These are phyloP conservation scores for Tenthredo distinguenda DNA, from an alignment of 2,888 invertebrate species.

Conservation along the genomic window DNA sequence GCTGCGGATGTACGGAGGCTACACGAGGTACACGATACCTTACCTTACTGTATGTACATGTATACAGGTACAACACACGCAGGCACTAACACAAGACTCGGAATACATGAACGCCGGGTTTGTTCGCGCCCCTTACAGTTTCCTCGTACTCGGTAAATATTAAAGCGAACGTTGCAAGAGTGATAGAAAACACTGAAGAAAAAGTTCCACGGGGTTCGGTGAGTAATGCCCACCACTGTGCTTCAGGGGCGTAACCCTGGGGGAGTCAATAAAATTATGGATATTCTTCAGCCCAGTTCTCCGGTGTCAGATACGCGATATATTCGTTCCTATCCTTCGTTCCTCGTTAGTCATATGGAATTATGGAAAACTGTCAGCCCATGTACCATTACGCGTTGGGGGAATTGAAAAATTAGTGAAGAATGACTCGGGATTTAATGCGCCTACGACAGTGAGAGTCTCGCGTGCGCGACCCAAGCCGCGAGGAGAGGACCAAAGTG, in stretches of 20 bases:
- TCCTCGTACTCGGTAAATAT: slow-evolving; percentile 36
- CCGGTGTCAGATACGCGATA: not conserved
- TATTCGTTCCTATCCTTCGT: not conserved
- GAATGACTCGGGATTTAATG: slow-evolving; percentile 9
- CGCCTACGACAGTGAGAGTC: slow-evolving; percentile 52
- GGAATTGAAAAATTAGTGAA: not conserved
- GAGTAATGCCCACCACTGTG: not conserved
- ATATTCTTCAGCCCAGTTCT: not conserved
- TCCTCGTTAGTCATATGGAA: not conserved
- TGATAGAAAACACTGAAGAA: not conserved
- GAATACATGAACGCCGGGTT: slow-evolving; percentile 3
- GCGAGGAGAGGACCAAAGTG: slow-evolving; percentile 34
- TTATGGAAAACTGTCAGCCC: not conserved
- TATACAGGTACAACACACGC: not conserved
- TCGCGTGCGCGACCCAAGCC: slow-evolving; percentile 63
- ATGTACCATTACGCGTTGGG: not conserved
- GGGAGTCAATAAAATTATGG: not conserved
- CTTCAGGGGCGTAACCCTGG: slow-evolving; percentile 11
- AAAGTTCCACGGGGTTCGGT: slow-evolving; percentile 1
- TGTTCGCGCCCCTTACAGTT: slow-evolving; percentile 9
- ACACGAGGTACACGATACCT: not conserved
- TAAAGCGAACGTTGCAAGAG: not conserved
- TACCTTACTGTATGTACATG: not conserved
- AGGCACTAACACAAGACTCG: not conserved
- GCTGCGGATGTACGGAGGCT: not conserved